These are phyloP conservation scores for Toxotes jaculatrix DNA, from an alignment of 2,113 vertebrate genomes.

Conservation along the genomic window DNA sequence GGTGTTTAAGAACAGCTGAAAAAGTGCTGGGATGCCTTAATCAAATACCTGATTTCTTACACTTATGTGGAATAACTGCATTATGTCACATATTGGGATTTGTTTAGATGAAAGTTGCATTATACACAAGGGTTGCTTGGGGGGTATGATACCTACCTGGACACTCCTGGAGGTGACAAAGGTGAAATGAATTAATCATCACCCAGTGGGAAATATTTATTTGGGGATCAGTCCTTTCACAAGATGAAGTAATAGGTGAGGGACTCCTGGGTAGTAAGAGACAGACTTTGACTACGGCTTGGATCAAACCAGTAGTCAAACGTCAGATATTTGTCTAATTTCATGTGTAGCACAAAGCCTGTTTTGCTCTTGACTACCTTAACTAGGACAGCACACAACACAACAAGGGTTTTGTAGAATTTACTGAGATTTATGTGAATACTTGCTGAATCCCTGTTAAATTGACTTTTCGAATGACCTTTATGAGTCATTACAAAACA, in stretches of 20 bases:
- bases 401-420: too few species aligned
- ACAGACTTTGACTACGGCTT: not conserved
- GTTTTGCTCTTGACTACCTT: not conserved
- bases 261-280: not conserved
- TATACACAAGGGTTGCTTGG: not conserved
- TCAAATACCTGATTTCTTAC: not conserved
- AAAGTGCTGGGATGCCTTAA: not conserved
- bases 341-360: not conserved
- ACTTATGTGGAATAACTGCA: not conserved
- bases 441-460: too few species aligned
- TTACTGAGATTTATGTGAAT: too few species aligned
- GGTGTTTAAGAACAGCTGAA: not conserved
- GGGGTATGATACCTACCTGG: not conserved
- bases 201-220: not conserved
- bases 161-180: slow-evolving; percentile 16
- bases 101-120: not conserved
- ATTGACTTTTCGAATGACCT: too few species aligned
- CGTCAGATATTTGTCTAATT: not conserved
- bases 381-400: too few species aligned
- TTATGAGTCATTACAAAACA: too few species aligned
- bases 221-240: not conserved
- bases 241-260: not conserved
- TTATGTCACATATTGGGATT: not conserved
- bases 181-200: slow-evolving; percentile 19
- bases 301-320: not conserved